Evolutionary conservation across 1,140 invertebrate genomes (phyloP).

Genomic region (Gerris buenoi): DNA sequence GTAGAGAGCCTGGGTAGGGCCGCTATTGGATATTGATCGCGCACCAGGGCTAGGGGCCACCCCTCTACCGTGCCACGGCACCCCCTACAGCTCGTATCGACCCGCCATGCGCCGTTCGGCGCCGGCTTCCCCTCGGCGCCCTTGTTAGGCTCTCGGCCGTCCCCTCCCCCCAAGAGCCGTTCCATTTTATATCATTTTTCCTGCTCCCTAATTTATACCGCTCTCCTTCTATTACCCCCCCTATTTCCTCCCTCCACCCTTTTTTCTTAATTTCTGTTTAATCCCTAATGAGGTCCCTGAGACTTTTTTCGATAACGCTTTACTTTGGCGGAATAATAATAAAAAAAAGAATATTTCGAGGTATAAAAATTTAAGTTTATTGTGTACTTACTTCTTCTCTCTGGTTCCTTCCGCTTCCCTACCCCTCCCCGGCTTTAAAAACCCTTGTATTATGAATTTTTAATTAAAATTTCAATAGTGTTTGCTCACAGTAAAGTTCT

Average conservation of each 20-base stretch:
- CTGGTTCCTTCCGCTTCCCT: not conserved
- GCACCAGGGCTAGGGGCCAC: not conserved
- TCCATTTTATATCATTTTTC: conserved; percentile 12
- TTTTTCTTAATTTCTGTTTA: conserved; percentile 6
- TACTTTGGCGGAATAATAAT: not conserved
- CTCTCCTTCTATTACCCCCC: not conserved
- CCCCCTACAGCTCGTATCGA: not conserved
- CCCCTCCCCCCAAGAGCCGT: not conserved
- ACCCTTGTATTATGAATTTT: not conserved
- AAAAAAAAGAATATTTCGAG: not conserved
- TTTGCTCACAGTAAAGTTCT: not conserved
- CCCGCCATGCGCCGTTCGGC: not conserved
- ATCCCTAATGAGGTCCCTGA: not conserved
- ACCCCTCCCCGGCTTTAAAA: not conserved
- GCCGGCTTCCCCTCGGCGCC: not conserved
- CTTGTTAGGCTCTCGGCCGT: not conserved
- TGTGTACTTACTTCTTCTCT: not conserved
- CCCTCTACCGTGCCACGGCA: not conserved
- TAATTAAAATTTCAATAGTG: not conserved
- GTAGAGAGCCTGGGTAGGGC: not conserved
- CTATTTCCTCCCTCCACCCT: not conserved
- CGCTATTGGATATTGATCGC: not conserved
- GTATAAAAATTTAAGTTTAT: not conserved
- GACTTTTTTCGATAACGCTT: not conserved
- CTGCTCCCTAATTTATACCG: not conserved